Conservation (phyloP, 2,113 vertebrate species). For the Columba livia region DNA sequence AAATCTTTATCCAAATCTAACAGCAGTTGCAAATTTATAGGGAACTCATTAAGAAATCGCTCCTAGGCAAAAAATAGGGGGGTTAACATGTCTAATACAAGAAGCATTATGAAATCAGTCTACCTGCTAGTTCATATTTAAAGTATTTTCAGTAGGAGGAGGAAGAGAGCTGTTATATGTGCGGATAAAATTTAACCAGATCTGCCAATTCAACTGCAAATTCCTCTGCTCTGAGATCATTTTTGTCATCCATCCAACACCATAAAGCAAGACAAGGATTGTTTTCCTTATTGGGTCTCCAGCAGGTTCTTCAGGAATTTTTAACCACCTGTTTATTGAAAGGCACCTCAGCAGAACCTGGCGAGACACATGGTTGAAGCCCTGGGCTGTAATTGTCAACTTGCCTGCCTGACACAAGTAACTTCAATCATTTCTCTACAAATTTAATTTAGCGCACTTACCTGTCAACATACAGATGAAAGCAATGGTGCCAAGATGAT, state of each 20-base stretch:
- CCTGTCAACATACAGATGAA: not conserved
- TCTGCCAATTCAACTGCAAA: not conserved
- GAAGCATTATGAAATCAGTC: not conserved
- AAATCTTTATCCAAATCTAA: not conserved
- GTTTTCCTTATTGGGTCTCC: not conserved
- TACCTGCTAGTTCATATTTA: not conserved
- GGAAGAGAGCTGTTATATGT: not conserved
- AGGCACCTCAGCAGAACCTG: not conserved
- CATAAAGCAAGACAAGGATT: not conserved
- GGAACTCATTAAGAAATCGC: not conserved
- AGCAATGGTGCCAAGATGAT: not conserved
- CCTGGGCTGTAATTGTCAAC: not conserved
- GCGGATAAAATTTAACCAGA: not conserved
- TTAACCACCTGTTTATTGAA: not conserved
- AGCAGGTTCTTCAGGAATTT: not conserved
- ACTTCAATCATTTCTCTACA: not conserved
- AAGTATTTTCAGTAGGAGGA: not conserved
- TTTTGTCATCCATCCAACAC: not conserved
- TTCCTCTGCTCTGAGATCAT: not conserved
- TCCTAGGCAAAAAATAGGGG: not conserved
- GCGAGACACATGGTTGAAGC: accelerated
- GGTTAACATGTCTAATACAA: not conserved
- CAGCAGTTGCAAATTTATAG: not conserved
- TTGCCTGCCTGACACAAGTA: not conserved
- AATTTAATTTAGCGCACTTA: not conserved